A percentile compares a stretch with the other conserved stretches of the same genome.
phyloP scores from a whole-genome alignment of 2,797 vertebrate genomes.

The Tarsius wallacei region DNA sequence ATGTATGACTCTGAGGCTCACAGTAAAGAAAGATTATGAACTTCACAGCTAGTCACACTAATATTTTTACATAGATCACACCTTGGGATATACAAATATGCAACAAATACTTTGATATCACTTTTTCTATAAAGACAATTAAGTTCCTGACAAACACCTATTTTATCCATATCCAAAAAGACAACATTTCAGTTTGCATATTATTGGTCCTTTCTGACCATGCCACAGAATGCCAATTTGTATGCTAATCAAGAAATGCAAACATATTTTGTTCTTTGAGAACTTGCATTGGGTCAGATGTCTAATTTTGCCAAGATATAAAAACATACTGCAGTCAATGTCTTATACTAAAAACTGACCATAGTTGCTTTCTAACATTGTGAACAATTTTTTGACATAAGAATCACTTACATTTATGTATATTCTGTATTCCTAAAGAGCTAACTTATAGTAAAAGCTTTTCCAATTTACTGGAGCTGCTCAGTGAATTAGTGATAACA shows the following conservation, averaged over 20 bases:
- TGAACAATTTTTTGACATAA: constrained; percentile 43
- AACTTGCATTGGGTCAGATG: not conserved
- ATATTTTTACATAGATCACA: constrained; percentile 31
- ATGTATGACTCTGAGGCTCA: constrained; percentile 1
- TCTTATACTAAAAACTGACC: constrained; percentile 31
- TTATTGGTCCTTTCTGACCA: constrained; percentile 40
- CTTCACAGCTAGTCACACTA: constrained; percentile 20
- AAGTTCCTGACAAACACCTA: constrained; percentile 42
- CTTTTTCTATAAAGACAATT: constrained; percentile 53
- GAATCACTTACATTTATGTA: constrained; percentile 9
- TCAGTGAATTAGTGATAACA: constrained; percentile 44
- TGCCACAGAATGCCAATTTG: constrained; percentile 15
- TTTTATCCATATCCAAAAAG: not conserved
- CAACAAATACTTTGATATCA: constrained; percentile 26
- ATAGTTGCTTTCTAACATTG: constrained; percentile 20
- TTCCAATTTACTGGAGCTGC: not conserved
- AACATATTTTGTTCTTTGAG: constrained; percentile 4
- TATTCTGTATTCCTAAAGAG: constrained; percentile 20
- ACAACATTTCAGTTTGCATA: constrained; percentile 4
- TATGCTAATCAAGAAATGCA: constrained; percentile 45
- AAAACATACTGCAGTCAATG: constrained; percentile 31
- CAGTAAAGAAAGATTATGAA: constrained; percentile 61
- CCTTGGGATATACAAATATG: constrained; percentile 37
- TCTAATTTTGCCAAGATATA: not conserved
- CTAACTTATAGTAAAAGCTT: not conserved